Evolutionary conservation across 2,888 invertebrate species (phyloP).

Genomic region (Sphinx pinastri): DNA sequence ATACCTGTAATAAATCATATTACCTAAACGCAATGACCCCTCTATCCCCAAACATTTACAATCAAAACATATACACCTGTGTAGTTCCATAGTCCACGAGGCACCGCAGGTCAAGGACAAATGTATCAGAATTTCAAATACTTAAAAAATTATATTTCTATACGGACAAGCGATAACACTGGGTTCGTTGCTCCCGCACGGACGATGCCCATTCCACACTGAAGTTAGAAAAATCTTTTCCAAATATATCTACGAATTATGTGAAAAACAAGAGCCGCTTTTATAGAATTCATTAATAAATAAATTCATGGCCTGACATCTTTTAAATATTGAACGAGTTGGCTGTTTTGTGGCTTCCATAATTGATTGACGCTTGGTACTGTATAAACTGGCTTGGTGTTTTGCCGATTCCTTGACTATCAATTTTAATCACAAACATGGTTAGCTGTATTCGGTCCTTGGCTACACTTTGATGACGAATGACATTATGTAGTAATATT

Average conservation of each 20-base stretch:
- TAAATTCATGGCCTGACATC: slow-evolving; percentile 3
- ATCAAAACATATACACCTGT: slow-evolving; percentile 26
- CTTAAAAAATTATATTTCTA: slow-evolving; percentile 20
- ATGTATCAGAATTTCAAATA: slow-evolving; percentile 32
- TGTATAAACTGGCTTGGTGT: neutral
- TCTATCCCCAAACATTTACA: neutral
- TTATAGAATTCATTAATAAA: slow-evolving; percentile 11
- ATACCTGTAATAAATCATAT: too few relatives aligned
- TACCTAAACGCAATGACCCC: neutral
- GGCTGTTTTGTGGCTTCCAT: neutral
- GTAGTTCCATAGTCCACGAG: slow-evolving; percentile 30
- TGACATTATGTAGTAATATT: too few relatives aligned
- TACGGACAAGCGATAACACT: slow-evolving; percentile 21
- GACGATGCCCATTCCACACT: slow-evolving; percentile 25
- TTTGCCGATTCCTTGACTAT: neutral
- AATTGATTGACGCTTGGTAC: slow-evolving; percentile 12
- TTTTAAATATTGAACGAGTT: slow-evolving; percentile 17
- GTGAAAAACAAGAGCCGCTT: slow-evolving; percentile 2
- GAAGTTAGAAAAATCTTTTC: slow-evolving; percentile 21
- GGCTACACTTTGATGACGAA: too few relatives aligned
- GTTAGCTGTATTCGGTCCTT: too few relatives aligned
- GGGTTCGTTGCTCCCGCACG: slow-evolving; percentile 31
- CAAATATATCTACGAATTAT: neutral
- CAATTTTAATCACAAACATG: neutral
- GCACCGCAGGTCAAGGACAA: slow-evolving; percentile 32